Base-by-base conservation (phyloP, 2,888 invertebrate genomes). In the Pasiphila rectangulata region DNA sequence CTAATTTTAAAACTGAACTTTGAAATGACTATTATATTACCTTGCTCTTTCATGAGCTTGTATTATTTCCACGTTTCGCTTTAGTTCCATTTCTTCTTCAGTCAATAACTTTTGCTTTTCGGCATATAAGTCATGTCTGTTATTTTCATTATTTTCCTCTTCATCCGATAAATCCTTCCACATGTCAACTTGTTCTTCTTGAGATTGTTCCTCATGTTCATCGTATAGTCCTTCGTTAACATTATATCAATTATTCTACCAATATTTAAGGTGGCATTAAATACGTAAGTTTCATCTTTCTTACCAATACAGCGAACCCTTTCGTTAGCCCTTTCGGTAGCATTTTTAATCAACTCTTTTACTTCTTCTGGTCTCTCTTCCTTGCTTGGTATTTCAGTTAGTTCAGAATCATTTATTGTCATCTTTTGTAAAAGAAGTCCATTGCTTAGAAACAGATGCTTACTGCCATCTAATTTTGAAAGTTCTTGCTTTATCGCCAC, bases 41-140 rank as follows among this genome's bases (percentile, higher is more conserved):
- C 84, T 75, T 6, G 71, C 57, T 51, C 65, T 75, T 54, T 83
- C 84, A 32, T 83, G 82, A 19, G 83, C 73, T 49, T 76, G 69
- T 63, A 85, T 81, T 3, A 83, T 38, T 32, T 64, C 50, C 1
- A 72, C 32, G 54, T 71, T 52, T 47, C 55, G 54, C 20, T 54
- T 70, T 7, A 53, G 67, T 47, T 60, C 54, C 10, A 71, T 50
- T 7, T 62, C 55, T 61, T 73, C 75, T 59, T 72, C 70, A 6
- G 78, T 64, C 17, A 76, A 32, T 44, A 63, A 57, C 19, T 67
- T 46, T 46, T 64, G 47, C 9, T 64, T 40, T 36, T 62, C 57
- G 2, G 25, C 23, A 30, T n/a, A n/a, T n/a, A 10, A 19, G 20
- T 29, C 36, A 4, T 37, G 3, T 17, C 34, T 12, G 1, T 40